Evolutionary conservation across 2,113 vertebrate genomes (phyloP), one percentile per base, ranked within the genome.

Genomic region (Chitala chitala): DNA sequence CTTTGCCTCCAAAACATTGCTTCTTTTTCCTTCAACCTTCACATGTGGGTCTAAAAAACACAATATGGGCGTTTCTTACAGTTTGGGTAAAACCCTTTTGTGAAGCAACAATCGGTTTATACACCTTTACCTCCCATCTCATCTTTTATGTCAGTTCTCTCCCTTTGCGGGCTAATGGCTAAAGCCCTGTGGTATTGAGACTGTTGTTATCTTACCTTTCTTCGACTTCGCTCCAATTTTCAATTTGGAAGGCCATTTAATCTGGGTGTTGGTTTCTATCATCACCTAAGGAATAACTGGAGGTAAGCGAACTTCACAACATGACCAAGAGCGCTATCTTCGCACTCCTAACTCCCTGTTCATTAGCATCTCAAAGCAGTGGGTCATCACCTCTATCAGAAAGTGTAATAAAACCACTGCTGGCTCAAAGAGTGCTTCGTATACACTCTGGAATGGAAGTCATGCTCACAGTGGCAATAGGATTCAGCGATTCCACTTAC

Each of bases 241-340:
- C 76, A 92, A 83, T 73, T 92, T 92, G 73, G 91, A 92, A 1
- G 91, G 91, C 91, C 91, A 92, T 86, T 91, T 92, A 85, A 92
- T 90, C 87, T 90, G 86, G 56, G 91, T 92, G 85, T 86, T 75
- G 50, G 90, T 92, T 83, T 92, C 90, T 76, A 71, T 86, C 90
- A 92, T 92, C 82, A 92, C 89, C 91, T 92, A 81, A 3, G 59
- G 69, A 69, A 36, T 61, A 68, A 46, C 22, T 15, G 20, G 26
- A n/a, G 64, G 64, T 53, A 69, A 68, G 53, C 13, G 20, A 54
- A 10, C 40, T 26, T 69, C 54, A 54, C 53, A 20, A 40, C 31
- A 15, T 74, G 38, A 56, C 51, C 56, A 38, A 24, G 6, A 2
- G 51, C 69, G 74, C 61, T n/a, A 36, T 54, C 54, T 72, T 71